These are phyloP conservation scores for Drosophila serrata DNA, from an alignment of 1,140 invertebrate species.

Conservation along the genomic window DNA sequence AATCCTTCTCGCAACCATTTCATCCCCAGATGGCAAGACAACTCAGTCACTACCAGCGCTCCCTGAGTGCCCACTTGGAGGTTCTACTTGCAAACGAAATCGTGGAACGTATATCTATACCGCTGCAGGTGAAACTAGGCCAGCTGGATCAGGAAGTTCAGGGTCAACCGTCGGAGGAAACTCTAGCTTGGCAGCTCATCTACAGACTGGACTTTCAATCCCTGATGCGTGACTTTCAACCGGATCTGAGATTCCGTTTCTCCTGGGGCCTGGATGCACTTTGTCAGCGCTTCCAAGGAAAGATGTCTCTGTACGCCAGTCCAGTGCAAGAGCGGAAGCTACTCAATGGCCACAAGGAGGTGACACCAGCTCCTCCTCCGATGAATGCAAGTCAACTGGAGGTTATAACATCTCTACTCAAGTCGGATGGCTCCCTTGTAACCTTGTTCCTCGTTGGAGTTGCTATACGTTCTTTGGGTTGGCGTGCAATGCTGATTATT, in stretches of 20 bases:
- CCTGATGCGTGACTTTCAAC: conserved; percentile 97
- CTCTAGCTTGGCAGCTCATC: conserved; percentile 95
- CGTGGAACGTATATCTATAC: conserved; percentile 92
- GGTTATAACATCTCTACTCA: conserved; percentile 86
- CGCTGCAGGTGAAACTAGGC: conserved; percentile 94
- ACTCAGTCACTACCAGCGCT: conserved; percentile 96
- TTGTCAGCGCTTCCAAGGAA: conserved; percentile 92
- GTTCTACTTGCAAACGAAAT: conserved; percentile 93
- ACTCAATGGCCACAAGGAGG: conserved; percentile 51
- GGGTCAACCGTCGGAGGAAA: conserved; percentile 95
- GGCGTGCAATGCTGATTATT: conserved; percentile 94
- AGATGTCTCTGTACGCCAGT: conserved; percentile 41
- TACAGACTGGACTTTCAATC: conserved; percentile 96
- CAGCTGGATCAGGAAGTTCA: conserved; percentile 95
- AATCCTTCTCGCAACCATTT: conserved; percentile 96
- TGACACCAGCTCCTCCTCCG: conserved; percentile 28
- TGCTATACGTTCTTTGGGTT: conserved; percentile 97
- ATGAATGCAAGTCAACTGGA: conserved; percentile 88
- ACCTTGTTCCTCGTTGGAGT: conserved; percentile 92
- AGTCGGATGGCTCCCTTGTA: conserved; percentile 93
- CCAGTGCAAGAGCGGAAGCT: conserved; percentile 26
- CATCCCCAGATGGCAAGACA: conserved; percentile 92
- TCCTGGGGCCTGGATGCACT: conserved; percentile 95
- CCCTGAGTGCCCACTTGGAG: conserved; percentile 96
- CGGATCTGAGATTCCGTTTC: conserved; percentile 97